phyloP scores from a whole-genome alignment of 2,113 vertebrate genomes.

The Ursus arctos region DNA sequence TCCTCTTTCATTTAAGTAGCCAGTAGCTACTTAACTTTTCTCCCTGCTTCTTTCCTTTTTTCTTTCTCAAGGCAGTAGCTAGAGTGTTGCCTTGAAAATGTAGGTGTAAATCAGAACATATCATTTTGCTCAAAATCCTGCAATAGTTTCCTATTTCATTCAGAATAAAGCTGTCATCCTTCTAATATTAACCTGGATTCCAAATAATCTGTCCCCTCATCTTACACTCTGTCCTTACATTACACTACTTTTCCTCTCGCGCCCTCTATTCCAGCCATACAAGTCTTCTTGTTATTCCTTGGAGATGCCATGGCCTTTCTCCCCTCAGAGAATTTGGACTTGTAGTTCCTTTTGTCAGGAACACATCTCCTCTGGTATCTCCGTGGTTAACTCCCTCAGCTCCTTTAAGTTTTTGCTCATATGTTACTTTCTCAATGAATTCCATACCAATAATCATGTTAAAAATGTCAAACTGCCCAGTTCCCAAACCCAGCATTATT shows the following conservation, averaged over 20 bases:
- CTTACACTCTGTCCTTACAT: not conserved
- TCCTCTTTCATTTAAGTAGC: not conserved
- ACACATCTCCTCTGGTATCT: not conserved
- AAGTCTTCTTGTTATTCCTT: not conserved
- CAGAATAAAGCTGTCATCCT: not conserved
- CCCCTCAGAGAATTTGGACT: not conserved
- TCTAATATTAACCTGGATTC: not conserved
- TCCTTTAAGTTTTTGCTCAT: not conserved
- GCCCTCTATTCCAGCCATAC: not conserved
- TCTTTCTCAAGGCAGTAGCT: not conserved
- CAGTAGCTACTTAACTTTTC: not conserved
- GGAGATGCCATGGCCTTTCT: not conserved
- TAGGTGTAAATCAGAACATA: not conserved
- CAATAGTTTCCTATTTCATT: not conserved
- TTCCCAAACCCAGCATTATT: not conserved
- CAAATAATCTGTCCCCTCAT: not conserved
- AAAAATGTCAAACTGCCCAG: not conserved
- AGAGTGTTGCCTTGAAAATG: not conserved
- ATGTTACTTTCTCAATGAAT: not conserved
- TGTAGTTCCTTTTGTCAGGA: not conserved
- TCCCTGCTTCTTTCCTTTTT: not conserved
- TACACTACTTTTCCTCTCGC: accelerated
- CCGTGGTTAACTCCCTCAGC: not conserved
- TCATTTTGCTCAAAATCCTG: not conserved
- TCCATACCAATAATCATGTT: not conserved